A percentile compares a stretch with the other conserved stretches of the same genome.
phyloP scores from a whole-genome alignment of 2,888 invertebrate species.

The Synergus itoensis region DNA sequence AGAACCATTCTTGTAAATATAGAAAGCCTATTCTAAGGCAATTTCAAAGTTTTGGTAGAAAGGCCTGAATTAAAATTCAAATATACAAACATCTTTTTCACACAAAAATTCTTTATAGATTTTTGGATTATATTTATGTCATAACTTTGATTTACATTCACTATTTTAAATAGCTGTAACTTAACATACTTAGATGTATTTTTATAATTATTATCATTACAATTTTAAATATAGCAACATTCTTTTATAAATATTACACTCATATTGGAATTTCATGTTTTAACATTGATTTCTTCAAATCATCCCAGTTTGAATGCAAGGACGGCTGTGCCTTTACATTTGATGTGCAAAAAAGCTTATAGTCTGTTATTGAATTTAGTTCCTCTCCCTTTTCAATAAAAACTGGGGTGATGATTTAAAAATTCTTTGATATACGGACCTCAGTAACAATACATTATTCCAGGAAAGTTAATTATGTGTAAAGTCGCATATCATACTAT shows the following conservation, averaged over 20 bases:
- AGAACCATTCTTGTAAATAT: slow-evolving; percentile 53
- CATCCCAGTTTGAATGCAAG: slow-evolving; percentile 30
- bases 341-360: not conserved
- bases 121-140: slow-evolving; percentile 3
- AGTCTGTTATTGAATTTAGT: not conserved
- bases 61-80: not conserved
- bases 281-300: slow-evolving; percentile 12
- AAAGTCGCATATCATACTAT: not conserved
- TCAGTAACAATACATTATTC: slow-evolving; percentile 2
- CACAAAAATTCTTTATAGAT: slow-evolving; percentile 14
- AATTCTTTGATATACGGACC: slow-evolving; percentile 14
- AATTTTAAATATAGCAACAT: slow-evolving; percentile 42
- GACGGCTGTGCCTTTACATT: slow-evolving; percentile 22
- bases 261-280: slow-evolving; percentile 29
- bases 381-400: slow-evolving; percentile 6
- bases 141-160: slow-evolving; percentile 36
- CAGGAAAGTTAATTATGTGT: not conserved
- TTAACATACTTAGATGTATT: slow-evolving; percentile 34
- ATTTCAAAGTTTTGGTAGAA: not conserved
- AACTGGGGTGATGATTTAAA: slow-evolving; percentile 21
- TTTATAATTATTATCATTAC: slow-evolving; percentile 25
- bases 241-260: slow-evolving; percentile 38
- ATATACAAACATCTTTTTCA: slow-evolving; percentile 13
- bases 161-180: slow-evolving; percentile 14
- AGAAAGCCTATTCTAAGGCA: slow-evolving; percentile 13